phyloP scores from a whole-genome alignment of 2,113 vertebrate genomes.

The Hyaena hyaena region DNA sequence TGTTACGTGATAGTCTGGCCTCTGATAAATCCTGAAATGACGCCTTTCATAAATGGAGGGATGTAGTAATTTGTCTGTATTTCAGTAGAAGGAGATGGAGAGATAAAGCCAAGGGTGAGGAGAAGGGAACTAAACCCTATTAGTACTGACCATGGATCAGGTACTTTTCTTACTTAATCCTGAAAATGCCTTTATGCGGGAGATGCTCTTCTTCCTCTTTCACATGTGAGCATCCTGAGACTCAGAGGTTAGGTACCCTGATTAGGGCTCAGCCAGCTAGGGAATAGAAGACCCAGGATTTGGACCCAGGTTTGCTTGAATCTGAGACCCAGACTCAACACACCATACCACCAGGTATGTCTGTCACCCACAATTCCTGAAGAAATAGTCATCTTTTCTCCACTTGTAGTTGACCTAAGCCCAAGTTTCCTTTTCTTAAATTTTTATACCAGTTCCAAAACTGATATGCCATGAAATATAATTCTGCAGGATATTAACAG shows the following conservation, averaged over 20 bases:
- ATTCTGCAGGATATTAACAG: not conserved
- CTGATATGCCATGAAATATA: not conserved
- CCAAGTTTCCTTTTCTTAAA: not conserved
- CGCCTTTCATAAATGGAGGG: not conserved
- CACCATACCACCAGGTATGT: no score
- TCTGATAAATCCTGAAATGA: not conserved
- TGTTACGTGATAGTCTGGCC: not conserved
- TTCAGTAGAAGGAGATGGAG: not conserved
- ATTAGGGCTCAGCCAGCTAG: not conserved
- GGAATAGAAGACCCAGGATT: not conserved
- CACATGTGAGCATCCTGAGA: not conserved
- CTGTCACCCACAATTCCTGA: not conserved
- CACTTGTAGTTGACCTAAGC: not conserved
- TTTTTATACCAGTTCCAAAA: constrained; percentile 8
- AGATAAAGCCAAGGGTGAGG: not conserved
- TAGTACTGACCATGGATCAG: fast-evolving
- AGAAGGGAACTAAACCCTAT: not conserved
- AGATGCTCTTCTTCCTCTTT: not conserved
- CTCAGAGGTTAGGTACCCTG: not conserved
- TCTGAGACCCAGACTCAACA: not conserved
- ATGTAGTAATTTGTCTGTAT: not conserved
- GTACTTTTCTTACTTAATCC: not conserved
- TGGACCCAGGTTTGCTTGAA: not conserved
- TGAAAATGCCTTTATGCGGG: not conserved
- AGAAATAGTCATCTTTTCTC: not conserved